Conservation (phyloP, 2,113 vertebrate species). For the Orycteropus afer region DNA sequence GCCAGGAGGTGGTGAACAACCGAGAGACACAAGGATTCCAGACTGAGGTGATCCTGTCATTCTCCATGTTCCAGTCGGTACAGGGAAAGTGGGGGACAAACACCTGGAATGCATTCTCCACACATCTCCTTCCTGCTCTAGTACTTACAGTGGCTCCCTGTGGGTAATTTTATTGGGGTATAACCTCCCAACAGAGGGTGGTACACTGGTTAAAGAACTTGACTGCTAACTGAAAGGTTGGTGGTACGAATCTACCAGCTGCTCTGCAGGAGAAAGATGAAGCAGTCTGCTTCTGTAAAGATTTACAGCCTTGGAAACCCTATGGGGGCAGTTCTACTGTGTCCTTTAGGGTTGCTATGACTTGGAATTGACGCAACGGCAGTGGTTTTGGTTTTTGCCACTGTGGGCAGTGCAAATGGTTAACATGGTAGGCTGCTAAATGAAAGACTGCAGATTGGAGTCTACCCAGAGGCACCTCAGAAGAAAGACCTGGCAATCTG, state of each 20-base stretch:
- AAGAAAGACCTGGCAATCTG: neutral
- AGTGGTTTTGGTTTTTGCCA: neutral
- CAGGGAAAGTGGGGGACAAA: neutral
- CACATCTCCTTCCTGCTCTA: neutral
- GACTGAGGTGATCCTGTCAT: neutral
- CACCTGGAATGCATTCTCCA: neutral
- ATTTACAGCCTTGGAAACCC: neutral
- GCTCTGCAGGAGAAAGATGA: no score
- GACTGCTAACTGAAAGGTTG: neutral
- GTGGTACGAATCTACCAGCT: neutral
- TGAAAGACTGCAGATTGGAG: neutral
- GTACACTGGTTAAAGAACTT: neutral
- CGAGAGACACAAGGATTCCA: neutral
- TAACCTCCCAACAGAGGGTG: neutral
- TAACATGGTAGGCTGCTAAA: neutral
- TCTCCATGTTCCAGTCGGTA: no score
- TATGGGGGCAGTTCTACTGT: neutral
- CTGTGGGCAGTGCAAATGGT: no score
- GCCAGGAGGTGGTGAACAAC: accelerated
- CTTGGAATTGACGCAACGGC: neutral
- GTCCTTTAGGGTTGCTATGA: neutral
- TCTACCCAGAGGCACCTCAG: neutral
- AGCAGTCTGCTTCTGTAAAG: no score
- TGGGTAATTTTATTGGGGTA: neutral
- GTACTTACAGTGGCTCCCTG: neutral